Evolutionary conservation across 2,797 vertebrate species (phyloP), one percentile per base, ranked within the genome.

Genomic region (Otolemur crassicaudatus): DNA sequence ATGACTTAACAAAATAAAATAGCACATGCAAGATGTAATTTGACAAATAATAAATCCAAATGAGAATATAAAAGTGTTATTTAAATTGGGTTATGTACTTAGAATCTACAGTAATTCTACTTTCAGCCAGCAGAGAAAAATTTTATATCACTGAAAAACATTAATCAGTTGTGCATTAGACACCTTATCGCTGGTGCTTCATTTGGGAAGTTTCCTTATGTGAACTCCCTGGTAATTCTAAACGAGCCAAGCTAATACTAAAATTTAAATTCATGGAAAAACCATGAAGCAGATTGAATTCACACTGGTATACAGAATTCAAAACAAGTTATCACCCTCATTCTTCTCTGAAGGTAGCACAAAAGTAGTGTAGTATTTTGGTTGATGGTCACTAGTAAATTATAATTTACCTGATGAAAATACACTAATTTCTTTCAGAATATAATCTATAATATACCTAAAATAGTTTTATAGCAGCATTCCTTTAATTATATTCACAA

Each of bases 331-430:
- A 88, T 17, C 3, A 12, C 23, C 23, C 77, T 94, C 25, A 87
- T 79, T 90, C 49, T 40, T 87, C 85, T 25, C 20, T 61, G 67
- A 92, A 86, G 37, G 40, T 75, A 77, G 82, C 20, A 88, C 77
- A 69, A 95, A 94, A 82, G 85, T 69, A 19, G 40, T 91, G 75
- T 77, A 81, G 29, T 76, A 70, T 84, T 96, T n/a, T 63, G 76
- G 69, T 79, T 94, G 37, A n/a, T 67, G 80, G 94, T 94, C 73
- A 93, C 46, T 94, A 97, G 70, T 22, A 97, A 96, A 96, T 61
- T 97, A 97, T 94, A 67, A 94, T 86, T 97, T 96, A 82, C 43
- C 58, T 56, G 0, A 7, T 5, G 13, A 97, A 95, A 95, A 16
- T 67, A 91, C 69, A 14, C 2, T 97, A 90, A 96, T 72, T 90